These are phyloP conservation scores for Sceloporus undulatus DNA, from an alignment of 2,113 vertebrate genomes.

Conservation along the genomic window DNA sequence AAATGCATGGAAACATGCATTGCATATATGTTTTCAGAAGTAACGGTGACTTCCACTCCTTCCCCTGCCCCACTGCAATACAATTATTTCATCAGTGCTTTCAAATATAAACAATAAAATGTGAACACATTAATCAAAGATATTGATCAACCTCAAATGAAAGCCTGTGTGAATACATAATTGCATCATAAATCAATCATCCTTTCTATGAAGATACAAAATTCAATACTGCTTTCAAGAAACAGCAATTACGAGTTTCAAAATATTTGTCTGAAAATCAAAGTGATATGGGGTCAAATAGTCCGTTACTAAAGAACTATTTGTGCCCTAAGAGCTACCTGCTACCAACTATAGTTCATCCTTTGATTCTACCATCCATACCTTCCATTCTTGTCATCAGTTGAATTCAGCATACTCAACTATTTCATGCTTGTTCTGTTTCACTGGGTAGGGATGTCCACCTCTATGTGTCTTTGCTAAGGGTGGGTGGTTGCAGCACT, in stretches of 20 bases:
- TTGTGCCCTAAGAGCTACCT: not conserved
- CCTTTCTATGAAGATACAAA: conserved; percentile 51
- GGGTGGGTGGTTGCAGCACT: not conserved
- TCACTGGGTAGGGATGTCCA: not conserved
- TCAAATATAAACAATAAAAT: conserved; percentile 51
- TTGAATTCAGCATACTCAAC: not conserved
- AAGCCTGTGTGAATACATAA: conserved; percentile 46
- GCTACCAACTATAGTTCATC: not conserved
- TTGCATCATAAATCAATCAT: conserved; percentile 60
- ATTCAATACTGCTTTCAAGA: conserved; percentile 56
- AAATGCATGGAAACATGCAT: not conserved
- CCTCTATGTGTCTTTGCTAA: not conserved
- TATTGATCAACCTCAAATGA: conserved; percentile 49
- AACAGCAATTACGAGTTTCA: conserved; percentile 41
- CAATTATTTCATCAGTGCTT: conserved; percentile 38
- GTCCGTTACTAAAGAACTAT: conserved; percentile 6
- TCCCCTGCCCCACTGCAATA: not conserved
- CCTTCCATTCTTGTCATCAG: not conserved
- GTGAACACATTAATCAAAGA: conserved; percentile 59
- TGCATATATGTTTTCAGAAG: not conserved
- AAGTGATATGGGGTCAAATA: conserved; percentile 22
- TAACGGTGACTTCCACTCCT: not conserved
- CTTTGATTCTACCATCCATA: not conserved
- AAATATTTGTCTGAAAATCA: conserved; percentile 9
- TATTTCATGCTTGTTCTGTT: not conserved